A percentile compares a stretch with the other conserved stretches of the same genome.
Conservation (phyloP, 2,113 vertebrate species). For the Engraulis encrasicolus region DNA sequence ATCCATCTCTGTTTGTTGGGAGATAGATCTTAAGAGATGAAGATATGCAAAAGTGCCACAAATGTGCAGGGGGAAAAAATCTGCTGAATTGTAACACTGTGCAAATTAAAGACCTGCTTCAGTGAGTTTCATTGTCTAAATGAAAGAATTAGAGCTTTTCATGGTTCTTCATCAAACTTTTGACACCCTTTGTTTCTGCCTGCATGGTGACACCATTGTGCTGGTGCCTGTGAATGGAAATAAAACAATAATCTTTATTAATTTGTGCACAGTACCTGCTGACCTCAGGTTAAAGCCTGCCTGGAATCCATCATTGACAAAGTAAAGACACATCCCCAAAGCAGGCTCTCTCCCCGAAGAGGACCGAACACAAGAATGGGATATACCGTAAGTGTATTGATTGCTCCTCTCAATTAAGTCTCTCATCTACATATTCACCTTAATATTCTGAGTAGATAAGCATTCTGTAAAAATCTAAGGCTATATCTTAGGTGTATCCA, state of each 20-base stretch:
- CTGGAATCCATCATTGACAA: slow-evolving; percentile 24
- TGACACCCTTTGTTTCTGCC: slow-evolving; percentile 51
- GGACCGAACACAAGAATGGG: slow-evolving; percentile 14
- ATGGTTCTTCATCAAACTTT: slow-evolving; percentile 68
- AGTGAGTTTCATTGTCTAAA: slow-evolving; percentile 71
- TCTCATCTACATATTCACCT: slow-evolving; percentile 52
- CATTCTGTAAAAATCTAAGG: slow-evolving; percentile 41
- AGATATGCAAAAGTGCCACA: slow-evolving; percentile 66
- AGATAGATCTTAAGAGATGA: slow-evolving; percentile 69
- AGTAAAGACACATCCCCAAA: slow-evolving; percentile 23
- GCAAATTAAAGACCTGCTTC: slow-evolving; percentile 76
- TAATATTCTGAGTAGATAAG: slow-evolving; percentile 51
- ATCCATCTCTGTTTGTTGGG: slow-evolving; percentile 76
- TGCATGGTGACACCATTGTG: slow-evolving; percentile 52
- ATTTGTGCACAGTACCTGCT: slow-evolving; percentile 49
- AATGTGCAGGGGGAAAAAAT: slow-evolving; percentile 71
- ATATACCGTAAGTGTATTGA: slow-evolving; percentile 44
- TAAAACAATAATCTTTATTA: slow-evolving; percentile 62
- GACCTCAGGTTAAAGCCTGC: slow-evolving; percentile 46
- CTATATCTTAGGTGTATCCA: slow-evolving; percentile 35
- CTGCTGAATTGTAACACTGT: slow-evolving; percentile 77
- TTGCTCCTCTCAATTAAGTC: slow-evolving; percentile 44
- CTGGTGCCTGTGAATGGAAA: slow-evolving; percentile 50
- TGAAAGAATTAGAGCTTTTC: slow-evolving; percentile 67
- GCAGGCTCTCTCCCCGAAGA: slow-evolving; percentile 3